Evolutionary conservation across 2,888 invertebrate species (phyloP), one percentile per base, ranked within the genome.

Genomic region (Trachelus tabidus): DNA sequence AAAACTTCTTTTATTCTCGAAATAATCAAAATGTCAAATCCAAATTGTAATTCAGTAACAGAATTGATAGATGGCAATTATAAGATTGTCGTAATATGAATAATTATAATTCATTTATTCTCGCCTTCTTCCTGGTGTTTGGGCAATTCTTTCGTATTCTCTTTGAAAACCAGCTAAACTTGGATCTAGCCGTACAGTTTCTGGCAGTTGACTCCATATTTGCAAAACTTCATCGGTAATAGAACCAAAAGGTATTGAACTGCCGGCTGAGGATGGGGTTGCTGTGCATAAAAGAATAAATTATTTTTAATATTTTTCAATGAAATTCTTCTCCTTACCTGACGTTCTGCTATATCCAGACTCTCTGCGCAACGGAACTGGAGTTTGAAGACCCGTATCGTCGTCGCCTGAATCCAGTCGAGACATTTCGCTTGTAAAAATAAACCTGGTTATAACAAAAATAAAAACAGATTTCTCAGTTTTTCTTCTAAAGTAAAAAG

Each of bases 121-220:
- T 69, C 75, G 85, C 87, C 75, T 83, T 78, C 79, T 81, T 71
- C 82, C 84, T 2, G 76, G 35, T n/a, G 76, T 80, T 37, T 78
- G 81, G 23, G 81, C 71, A 34, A 85, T 75, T 74, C 92, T 92
- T 76, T 94, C 94, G 81, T 94, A 94, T n/a, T 93, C 92, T 68
- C 91, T 91, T 85, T 93, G 93, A 89, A 95, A 95, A 0, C 94
- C 93, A 33, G 94, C 94, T 89, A 95, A 90, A 69, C 94, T 93
- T 0, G 95, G 95, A 89, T 95, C 95, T 83, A 93, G 92, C 79
- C 95, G 94, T 88, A 95, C 94, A 81, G 93, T 93, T 79, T 94
- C 94, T 0, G 95, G 95, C 4, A 95, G 89, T 75, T 94, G 93
- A 76, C 94, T 91, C 95, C 95, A 95, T 34, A 95, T 93, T 83